Conservation (phyloP, 2,888 invertebrate species). For the Adelphocoris suturalis region DNA sequence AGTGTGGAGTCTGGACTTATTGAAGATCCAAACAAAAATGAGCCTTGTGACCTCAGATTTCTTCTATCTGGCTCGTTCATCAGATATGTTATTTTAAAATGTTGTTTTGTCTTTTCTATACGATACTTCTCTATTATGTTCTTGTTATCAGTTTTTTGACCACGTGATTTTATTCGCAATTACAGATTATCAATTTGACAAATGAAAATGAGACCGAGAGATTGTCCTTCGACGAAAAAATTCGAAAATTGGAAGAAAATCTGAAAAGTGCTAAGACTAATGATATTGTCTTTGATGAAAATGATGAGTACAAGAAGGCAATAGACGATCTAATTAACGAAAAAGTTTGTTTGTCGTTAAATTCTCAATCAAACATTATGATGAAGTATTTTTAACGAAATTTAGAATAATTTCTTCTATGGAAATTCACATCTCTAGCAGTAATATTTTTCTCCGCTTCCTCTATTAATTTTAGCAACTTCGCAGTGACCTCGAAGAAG, state of each 20-base stretch:
- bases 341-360: not conserved
- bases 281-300: not conserved
- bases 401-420: not conserved
- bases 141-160: too few species aligned
- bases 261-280: not conserved
- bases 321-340: not conserved
- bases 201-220: conserved; percentile 9
- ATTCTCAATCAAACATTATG: not conserved
- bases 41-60: too few species aligned
- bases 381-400: too few species aligned
- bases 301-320: not conserved
- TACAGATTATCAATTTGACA: conserved; percentile 13
- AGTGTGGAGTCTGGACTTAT: too few species aligned
- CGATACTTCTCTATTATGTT: too few species aligned
- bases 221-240: not conserved
- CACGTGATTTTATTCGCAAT: not conserved
- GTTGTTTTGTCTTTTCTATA: too few species aligned
- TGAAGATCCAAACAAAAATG: too few species aligned
- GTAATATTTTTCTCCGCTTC: not conserved
- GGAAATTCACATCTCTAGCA: not conserved
- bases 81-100: too few species aligned
- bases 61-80: too few species aligned
- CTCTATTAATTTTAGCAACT: not conserved
- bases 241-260: not conserved
- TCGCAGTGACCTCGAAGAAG: not conserved